Percentiles rank a stretch among this genome's conserved stretches.
phyloP scores from a whole-genome alignment of 1,140 invertebrate species.

The Coenobita brevimanus region DNA sequence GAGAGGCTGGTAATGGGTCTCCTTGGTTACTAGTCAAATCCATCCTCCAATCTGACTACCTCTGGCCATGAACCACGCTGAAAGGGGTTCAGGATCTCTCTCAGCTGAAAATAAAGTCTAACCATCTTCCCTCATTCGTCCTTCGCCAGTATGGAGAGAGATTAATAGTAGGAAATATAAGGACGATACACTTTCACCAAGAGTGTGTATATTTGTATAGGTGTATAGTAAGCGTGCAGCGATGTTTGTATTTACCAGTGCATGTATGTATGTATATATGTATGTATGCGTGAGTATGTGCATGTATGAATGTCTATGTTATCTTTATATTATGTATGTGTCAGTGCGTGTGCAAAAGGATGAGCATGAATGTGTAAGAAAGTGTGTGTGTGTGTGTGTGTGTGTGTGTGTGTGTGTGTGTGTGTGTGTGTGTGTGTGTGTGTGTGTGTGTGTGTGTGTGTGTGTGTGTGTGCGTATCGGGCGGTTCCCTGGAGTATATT shows the following conservation, averaged over 20 bases:
- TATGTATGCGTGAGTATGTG: not conserved
- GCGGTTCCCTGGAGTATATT: constrained; percentile 34
- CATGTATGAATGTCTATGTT: not conserved
- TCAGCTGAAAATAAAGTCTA: too few species aligned
- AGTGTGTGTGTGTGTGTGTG: not conserved
- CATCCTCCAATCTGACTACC: too few species aligned
- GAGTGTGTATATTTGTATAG: not conserved
- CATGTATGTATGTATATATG: constrained; percentile 1
- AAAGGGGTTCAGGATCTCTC: too few species aligned
- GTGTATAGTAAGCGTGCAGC: not conserved
- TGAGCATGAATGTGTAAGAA: not conserved
- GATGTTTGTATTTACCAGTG: not conserved
- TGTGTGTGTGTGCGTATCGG: constrained; percentile 30
- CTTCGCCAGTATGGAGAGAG: too few species aligned
- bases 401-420: constrained; percentile 14
- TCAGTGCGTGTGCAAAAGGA: not conserved
- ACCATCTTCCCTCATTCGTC: too few species aligned
- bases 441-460: constrained; percentile 14
- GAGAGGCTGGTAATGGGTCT: too few species aligned
- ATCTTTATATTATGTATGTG: not conserved
- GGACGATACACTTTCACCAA: too few species aligned
- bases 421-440: not conserved
- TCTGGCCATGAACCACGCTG: too few species aligned
- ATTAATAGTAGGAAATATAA: too few species aligned
- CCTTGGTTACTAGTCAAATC: too few species aligned